phyloP scores from a whole-genome alignment of 2,888 invertebrate genomes.

The Leptopilina syphax region DNA sequence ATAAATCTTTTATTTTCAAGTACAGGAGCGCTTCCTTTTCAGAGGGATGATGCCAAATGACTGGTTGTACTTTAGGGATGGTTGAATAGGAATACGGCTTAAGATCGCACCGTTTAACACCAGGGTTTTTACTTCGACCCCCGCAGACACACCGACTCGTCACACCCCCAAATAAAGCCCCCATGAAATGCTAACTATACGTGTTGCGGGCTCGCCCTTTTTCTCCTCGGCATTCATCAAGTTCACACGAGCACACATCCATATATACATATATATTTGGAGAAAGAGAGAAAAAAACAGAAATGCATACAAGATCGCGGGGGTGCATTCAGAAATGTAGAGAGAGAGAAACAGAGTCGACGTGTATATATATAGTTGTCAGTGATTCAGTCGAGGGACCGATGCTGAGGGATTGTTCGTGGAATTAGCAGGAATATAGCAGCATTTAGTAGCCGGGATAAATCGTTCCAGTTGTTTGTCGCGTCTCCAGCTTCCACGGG shows the following conservation, averaged over 20 bases:
- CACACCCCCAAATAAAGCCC: constrained; percentile 70
- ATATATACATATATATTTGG: background rate
- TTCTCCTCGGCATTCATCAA: constrained; percentile 36
- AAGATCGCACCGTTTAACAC: constrained; percentile 70
- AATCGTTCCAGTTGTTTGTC: constrained; percentile 35
- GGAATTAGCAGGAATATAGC: constrained; percentile 65
- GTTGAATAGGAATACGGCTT: constrained; percentile 65
- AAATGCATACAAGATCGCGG: constrained; percentile 43
- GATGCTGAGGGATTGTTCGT: constrained; percentile 55
- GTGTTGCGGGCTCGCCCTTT: constrained; percentile 62
- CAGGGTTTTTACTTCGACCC: constrained; percentile 60
- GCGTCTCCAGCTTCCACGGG: constrained; percentile 3
- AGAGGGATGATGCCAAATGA: background rate
- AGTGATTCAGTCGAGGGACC: constrained; percentile 35
- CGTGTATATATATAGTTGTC: constrained; percentile 35
- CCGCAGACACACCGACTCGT: constrained; percentile 59
- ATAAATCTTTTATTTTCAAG: constrained; percentile 33
- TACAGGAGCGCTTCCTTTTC: constrained; percentile 24
- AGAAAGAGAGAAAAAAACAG: constrained; percentile 27
- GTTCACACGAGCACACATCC: constrained; percentile 47
- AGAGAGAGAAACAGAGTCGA: constrained; percentile 49
- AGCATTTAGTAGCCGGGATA: constrained; percentile 58
- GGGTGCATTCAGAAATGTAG: constrained; percentile 40
- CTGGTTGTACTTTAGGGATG: constrained; percentile 45
- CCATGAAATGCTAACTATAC: constrained; percentile 69